A percentile compares a stretch with the other conserved stretches of the same genome.
These are phyloP conservation scores for Halcyon malimbica DNA, from an alignment of 2,113 vertebrate species.

Conservation along the genomic window DNA sequence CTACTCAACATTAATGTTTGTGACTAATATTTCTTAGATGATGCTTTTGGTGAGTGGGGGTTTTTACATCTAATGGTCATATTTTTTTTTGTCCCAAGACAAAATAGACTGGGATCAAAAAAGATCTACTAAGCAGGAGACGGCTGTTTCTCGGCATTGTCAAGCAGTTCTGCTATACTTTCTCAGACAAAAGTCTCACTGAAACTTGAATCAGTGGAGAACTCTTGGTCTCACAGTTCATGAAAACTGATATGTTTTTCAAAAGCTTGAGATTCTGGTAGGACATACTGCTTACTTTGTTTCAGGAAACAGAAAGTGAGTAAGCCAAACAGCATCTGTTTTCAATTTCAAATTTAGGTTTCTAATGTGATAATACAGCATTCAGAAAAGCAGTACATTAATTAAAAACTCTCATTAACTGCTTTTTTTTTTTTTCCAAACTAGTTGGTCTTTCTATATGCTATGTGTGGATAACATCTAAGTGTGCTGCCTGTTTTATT, in stretches of 20 bases:
- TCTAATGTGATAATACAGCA: neutral
- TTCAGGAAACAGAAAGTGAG: conserved; percentile 10
- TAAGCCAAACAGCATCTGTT: conserved; percentile 43
- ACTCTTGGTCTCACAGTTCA: neutral
- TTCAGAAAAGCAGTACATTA: neutral
- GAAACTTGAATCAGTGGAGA: neutral
- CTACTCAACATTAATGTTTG: neutral
- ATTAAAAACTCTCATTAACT: neutral
- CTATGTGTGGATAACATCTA: neutral
- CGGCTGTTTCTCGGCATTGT: neutral
- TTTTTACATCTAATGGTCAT: neutral
- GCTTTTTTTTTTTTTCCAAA: neutral
- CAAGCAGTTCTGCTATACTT: neutral
- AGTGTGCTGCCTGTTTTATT: neutral
- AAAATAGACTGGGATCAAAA: neutral
- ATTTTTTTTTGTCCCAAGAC: neutral
- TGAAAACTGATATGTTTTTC: conserved; percentile 32
- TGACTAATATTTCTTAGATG: neutral
- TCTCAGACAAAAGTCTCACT: neutral
- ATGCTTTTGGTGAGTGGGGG: neutral
- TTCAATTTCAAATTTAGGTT: conserved; percentile 14
- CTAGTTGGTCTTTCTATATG: neutral
- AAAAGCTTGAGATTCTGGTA: neutral
- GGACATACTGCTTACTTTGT: neutral
- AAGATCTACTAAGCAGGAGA: neutral